A percentile compares a stretch with the other conserved stretches of the same genome.
Evolutionary conservation across 2,888 invertebrate genomes (phyloP).

Genomic region (Malacosoma neustria): DNA sequence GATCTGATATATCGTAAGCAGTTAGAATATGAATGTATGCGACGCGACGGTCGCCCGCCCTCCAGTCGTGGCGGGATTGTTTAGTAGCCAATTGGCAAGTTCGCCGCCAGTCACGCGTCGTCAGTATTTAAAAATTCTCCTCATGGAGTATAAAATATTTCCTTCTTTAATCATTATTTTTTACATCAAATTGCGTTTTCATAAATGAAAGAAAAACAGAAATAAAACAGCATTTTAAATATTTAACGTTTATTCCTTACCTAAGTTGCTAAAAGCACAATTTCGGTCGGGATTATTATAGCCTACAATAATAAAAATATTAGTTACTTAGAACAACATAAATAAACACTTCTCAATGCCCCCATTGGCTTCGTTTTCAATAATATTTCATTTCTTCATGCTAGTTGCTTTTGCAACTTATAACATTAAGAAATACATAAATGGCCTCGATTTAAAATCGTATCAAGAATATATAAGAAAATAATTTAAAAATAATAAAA

Average conservation of each 20-base stretch:
- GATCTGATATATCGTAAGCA: too few species aligned
- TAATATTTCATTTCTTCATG: constrained; percentile 58
- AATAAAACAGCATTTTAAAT: too few species aligned
- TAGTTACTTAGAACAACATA: constrained; percentile 69
- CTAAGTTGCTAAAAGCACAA: constrained; percentile 61
- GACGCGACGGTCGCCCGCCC: too few species aligned
- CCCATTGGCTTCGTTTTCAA: constrained; percentile 48
- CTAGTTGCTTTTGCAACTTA: constrained; percentile 58
- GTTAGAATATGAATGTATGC: too few species aligned
- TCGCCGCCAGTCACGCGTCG: too few species aligned
- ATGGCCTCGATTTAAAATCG: constrained; percentile 71
- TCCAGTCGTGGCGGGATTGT: too few species aligned
- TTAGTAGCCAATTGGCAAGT: too few species aligned
- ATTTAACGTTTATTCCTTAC: constrained; percentile 58
- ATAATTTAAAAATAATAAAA: constrained; percentile 10
- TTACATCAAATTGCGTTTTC: too few species aligned
- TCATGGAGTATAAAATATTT: too few species aligned
- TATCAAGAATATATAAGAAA: constrained; percentile 26
- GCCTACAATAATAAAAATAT: constrained; percentile 61
- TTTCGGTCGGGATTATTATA: constrained; percentile 51
- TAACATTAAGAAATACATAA: constrained; percentile 59
- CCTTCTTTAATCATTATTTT: too few species aligned
- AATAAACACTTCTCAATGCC: constrained; percentile 67
- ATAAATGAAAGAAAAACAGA: too few species aligned
- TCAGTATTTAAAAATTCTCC: too few species aligned